phyloP scores from a whole-genome alignment of 2,888 invertebrate species.

The Halictus quadricinctus region DNA sequence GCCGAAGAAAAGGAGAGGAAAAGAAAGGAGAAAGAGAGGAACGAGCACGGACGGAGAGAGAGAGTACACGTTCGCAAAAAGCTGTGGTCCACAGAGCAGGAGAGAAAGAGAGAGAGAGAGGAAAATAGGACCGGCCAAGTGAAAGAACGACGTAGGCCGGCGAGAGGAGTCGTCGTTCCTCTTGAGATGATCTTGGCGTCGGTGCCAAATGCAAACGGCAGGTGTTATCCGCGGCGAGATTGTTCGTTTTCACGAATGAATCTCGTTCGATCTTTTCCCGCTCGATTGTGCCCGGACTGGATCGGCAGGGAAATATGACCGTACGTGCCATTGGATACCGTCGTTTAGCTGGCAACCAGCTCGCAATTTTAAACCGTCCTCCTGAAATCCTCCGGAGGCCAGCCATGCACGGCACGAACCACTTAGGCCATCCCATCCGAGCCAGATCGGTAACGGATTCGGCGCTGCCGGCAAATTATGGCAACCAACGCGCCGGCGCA shows the following conservation, averaged over 20 bases:
- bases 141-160: constrained; percentile 51
- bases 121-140: constrained; percentile 19
- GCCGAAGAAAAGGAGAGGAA: constrained; percentile 59
- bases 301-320: constrained; percentile 41
- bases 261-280: constrained; percentile 44
- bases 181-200: constrained; percentile 72
- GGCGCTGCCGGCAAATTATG: not conserved
- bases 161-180: constrained; percentile 47
- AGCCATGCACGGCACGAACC: constrained; percentile 26
- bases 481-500: not conserved
- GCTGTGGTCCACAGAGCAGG: constrained; percentile 3
- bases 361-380: constrained; percentile 55
- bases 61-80: constrained; percentile 2
- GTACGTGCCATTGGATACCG: constrained; percentile 46
- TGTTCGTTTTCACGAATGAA: constrained; percentile 49
- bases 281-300: constrained; percentile 15
- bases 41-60: constrained; percentile 1
- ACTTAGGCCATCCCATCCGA: constrained; percentile 14
- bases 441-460: constrained; percentile 29
- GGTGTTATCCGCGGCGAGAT: constrained; percentile 68
- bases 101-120: constrained; percentile 5
- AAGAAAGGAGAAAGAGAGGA: constrained; percentile 16
- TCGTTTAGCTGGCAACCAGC: constrained; percentile 45
- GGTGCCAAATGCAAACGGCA: constrained; percentile 72
- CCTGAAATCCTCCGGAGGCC: constrained; percentile 6